Base-by-base conservation (phyloP, 2,888 invertebrate genomes). In the Zhuqinia jingwanae region DNA sequence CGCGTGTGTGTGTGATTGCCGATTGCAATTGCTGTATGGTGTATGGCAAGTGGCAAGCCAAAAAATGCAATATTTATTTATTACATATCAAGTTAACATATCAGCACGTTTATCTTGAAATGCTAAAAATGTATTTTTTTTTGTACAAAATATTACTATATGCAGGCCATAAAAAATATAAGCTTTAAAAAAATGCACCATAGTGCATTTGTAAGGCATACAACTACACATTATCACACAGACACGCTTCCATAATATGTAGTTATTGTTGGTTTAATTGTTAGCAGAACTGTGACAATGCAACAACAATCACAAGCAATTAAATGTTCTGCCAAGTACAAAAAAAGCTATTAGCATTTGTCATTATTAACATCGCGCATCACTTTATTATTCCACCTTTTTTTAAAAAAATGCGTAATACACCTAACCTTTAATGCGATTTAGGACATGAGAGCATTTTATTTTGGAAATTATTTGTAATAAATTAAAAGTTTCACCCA, bases 1-100 rank as follows among this genome's bases (percentile, higher is more conserved):
- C 47, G 2, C 47, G 47, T 47, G 47, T 47, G 11, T 11, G 15
- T 47, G 47, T 47, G n/a, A 47, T 47, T 47, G 47, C n/a, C n/a
- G 47, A 47, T 47, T 47, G 47, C 47, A 15, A n/a, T 47, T 15
- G 11, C n/a, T 47, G 47, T 47, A 47, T 11, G 47, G n/a, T n/a
- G 58, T 1, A 58, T n/a, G 58, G 15, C 22, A 25, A 58, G 11
- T 22, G 15, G 58, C 11, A 47, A 47, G 47, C n/a, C 15, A 11
- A 47, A 47, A 15, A 47, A 58, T 58, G 58, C 25, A 58, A 58
- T 58, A 58, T 58, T 58, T 58, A 58, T 58, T 58, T 58, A 58
- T 58, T 58, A 25, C 58, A 58, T 58, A 58, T 58, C 58, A 58
- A 13, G 58, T 56, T 58, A 20, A n/a, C 50, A 50, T n/a, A n/a